Evolutionary conservation across 2,113 vertebrate genomes (phyloP), one percentile per base, ranked within the genome.

Genomic region (Aptenodytes patagonicus): DNA sequence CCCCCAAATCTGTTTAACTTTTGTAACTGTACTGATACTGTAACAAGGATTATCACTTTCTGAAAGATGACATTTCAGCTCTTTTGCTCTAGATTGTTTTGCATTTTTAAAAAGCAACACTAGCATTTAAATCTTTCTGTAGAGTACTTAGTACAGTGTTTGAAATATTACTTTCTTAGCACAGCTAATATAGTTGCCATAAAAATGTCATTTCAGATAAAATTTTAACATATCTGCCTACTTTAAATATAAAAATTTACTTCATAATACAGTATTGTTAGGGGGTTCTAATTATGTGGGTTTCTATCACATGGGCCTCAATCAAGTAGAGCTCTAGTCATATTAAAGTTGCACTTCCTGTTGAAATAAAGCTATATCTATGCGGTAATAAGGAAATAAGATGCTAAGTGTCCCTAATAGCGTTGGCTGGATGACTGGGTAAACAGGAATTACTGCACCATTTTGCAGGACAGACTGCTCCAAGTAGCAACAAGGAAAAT

Each of bases 231-330:
- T 61, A 25, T 82, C 8, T n/a, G 4, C 28, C 51, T 79, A 13
- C 11, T 92, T 79, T 10, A 82, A 90, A 40, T 65, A 29, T 32
- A 26, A 87, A 70, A 34, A 52, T 16, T 11, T 22, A 19, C 24
- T 78, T 78, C 3, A 12, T 85, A 52, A 73, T 55, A 16, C 34
- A 44, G 24, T 34, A 7, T 61, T 49, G 19, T 29, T 72, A 36
- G 11, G 19, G 51, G 4, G 0, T 14, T 72, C 69, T 91, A 40
- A 36, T 60, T 90, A 38, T 51, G n/a, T 55, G 44, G 20, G 8
- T 54, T 69, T 88, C 31, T 70, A 1, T 78, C 55, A 36, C 0
- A 0, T 20, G 7, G 19, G 6, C 40, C n/a, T 66, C n/a, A 62
- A 14, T 71, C n/a, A 79, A 76, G 32, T 17, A 20, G 40, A 38